Evolutionary conservation across 2,113 vertebrate species (phyloP).

Genomic region (Atrichornis clamosus): DNA sequence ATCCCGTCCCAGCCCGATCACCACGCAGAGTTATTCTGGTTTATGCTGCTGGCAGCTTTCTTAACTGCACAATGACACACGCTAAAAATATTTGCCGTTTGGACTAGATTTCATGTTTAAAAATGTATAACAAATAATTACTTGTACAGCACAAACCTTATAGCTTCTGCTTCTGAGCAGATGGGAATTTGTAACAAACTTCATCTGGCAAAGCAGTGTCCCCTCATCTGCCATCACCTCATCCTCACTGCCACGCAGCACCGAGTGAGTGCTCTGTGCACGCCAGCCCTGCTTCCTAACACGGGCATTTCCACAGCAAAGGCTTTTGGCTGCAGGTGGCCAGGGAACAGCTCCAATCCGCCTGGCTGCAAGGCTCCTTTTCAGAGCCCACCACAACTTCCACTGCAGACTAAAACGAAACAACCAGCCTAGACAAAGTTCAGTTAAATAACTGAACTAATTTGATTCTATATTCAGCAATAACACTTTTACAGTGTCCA

Average conservation of each 20-base stretch:
- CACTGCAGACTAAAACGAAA: not conserved
- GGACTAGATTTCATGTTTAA: constrained; percentile 3
- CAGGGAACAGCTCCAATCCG: not conserved
- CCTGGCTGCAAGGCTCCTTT: not conserved
- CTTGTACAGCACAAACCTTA: constrained; percentile 18
- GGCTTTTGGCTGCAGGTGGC: not conserved
- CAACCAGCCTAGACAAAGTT: not conserved
- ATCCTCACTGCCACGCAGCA: not conserved
- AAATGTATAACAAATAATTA: constrained; percentile 48
- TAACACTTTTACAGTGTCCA: not conserved
- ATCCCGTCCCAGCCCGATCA: not conserved
- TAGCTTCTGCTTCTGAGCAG: constrained; percentile 27
- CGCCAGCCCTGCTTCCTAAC: not conserved
- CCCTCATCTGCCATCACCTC: constrained; percentile 8
- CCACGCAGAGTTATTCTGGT: not conserved
- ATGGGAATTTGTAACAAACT: constrained; percentile 38
- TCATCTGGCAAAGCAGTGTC: constrained; percentile 14
- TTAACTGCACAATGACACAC: not conserved
- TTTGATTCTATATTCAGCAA: not conserved
- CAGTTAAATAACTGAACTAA: not conserved
- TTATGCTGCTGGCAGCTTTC: constrained; percentile 16
- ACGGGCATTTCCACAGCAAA: not conserved
- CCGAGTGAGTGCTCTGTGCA: rapidly evolving
- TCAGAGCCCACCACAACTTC: not conserved
- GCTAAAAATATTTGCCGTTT: not conserved